Percentiles rank a stretch among this genome's conserved stretches.
Conservation (phyloP, 2,797 vertebrate species). For the Anguilla pacifica region DNA sequence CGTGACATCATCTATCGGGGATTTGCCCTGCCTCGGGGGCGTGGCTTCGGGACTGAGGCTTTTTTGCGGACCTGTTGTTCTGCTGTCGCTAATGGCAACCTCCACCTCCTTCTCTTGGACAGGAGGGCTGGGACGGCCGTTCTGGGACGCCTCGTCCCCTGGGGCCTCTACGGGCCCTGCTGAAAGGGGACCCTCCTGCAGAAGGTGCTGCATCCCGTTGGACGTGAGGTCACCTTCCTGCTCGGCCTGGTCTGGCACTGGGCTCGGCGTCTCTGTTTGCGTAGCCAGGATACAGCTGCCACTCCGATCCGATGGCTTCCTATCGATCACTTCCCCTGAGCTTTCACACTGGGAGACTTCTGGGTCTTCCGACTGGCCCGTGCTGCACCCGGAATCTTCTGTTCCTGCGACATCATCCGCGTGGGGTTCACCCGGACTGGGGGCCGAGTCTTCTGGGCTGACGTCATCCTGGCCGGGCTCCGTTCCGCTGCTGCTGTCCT, state of each 20-base stretch:
- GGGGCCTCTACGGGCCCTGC: not conserved
- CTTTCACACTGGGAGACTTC: too few relatives aligned
- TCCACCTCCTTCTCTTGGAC: not conserved
- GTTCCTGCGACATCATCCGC: not conserved
- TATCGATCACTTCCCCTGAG: not conserved
- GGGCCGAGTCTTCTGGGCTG: not conserved
- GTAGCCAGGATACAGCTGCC: not conserved
- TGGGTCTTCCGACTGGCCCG: constrained; percentile 61
- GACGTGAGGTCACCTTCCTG: not conserved
- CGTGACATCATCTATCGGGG: constrained; percentile 13
- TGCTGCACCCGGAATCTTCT: constrained; percentile 59
- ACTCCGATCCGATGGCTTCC: not conserved
- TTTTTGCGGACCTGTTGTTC: not conserved
- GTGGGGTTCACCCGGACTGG: not conserved
- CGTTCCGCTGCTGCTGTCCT: not conserved
- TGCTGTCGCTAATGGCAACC: not conserved
- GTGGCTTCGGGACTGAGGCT: not conserved
- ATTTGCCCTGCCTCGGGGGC: not conserved
- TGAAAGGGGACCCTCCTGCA: not conserved
- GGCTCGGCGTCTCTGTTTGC: not conserved
- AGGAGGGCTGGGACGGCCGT: not conserved
- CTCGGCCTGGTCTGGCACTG: not conserved
- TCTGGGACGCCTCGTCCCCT: not conserved
- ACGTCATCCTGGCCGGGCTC: not conserved
- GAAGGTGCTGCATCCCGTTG: not conserved